Conservation (phyloP, 2,888 invertebrate species). For the Operophtera brumata region DNA sequence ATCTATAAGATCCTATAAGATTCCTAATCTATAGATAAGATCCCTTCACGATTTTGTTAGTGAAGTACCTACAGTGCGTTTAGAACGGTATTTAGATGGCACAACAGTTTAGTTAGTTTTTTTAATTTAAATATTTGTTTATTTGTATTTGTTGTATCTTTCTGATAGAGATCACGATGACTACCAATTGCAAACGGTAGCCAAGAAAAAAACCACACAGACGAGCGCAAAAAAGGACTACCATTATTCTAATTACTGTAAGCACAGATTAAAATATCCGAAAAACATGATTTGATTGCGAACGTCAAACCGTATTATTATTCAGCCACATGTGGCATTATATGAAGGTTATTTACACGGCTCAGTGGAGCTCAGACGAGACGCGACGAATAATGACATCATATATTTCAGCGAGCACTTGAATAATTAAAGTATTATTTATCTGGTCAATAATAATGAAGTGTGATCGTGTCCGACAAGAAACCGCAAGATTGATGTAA, state of each 20-base stretch:
- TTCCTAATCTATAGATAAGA: no score
- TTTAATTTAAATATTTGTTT: no score
- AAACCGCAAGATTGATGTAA: slow-evolving; percentile 57
- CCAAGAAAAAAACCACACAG: neutral
- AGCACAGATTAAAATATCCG: neutral
- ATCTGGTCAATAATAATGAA: slow-evolving; percentile 29
- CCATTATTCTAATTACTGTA: neutral
- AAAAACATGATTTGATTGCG: slow-evolving; percentile 31
- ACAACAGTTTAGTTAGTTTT: no score
- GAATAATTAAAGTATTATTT: slow-evolving; percentile 38
- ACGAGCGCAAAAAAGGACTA: neutral
- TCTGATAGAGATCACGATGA: neutral
- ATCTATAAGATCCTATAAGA: no score
- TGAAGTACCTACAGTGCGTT: no score
- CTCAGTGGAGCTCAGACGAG: slow-evolving; percentile 50
- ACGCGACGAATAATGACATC: slow-evolving; percentile 52
- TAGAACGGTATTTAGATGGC: no score
- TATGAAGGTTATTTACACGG: slow-evolving; percentile 57
- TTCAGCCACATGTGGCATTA: slow-evolving; percentile 51
- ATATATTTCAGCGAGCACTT: slow-evolving; percentile 44
- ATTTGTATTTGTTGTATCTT: no score
- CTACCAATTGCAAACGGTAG: neutral
- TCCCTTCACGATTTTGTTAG: no score
- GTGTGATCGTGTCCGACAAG: slow-evolving; percentile 41
- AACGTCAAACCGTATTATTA: slow-evolving; percentile 39